Conservation (phyloP, 2,888 invertebrate species). For the Spilarctia lutea region DNA sequence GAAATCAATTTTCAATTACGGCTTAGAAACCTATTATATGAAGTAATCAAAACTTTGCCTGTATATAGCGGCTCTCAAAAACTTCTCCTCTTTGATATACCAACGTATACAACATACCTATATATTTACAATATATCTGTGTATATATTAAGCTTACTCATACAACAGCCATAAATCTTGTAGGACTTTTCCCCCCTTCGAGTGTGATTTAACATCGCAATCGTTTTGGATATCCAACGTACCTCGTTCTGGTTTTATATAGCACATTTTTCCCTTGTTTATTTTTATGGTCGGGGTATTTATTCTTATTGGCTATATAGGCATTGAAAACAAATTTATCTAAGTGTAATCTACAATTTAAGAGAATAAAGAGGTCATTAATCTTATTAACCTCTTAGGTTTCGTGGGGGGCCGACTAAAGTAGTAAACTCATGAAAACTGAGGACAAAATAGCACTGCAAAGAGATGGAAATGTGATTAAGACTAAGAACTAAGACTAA, state of each 20-base stretch:
- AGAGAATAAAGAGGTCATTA: no score
- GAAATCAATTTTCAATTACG: background rate
- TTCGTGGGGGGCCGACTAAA: no score
- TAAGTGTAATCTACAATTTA: background rate
- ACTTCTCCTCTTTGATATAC: conserved; percentile 21
- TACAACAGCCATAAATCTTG: conserved; percentile 42
- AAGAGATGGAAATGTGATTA: no score
- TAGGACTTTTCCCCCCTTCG: conserved; percentile 36
- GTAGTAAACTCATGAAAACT: no score
- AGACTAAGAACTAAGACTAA: no score
- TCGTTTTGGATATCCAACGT: conserved; percentile 34
- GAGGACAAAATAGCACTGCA: no score
- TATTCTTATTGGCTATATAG: background rate
- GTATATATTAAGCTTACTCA: conserved; percentile 33
- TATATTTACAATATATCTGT: conserved; percentile 8
- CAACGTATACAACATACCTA: background rate
- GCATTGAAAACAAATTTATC: background rate
- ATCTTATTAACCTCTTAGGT: no score
- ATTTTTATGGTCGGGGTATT: background rate
- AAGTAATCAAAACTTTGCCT: conserved; percentile 21
- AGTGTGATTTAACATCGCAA: conserved; percentile 42
- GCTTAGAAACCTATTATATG: conserved; percentile 8
- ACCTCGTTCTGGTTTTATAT: conserved; percentile 21
- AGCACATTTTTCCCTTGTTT: background rate
- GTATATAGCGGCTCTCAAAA: conserved; percentile 28